Base-by-base conservation (phyloP, 1,140 invertebrate genomes). In the Trypoxylus dichotomus region DNA sequence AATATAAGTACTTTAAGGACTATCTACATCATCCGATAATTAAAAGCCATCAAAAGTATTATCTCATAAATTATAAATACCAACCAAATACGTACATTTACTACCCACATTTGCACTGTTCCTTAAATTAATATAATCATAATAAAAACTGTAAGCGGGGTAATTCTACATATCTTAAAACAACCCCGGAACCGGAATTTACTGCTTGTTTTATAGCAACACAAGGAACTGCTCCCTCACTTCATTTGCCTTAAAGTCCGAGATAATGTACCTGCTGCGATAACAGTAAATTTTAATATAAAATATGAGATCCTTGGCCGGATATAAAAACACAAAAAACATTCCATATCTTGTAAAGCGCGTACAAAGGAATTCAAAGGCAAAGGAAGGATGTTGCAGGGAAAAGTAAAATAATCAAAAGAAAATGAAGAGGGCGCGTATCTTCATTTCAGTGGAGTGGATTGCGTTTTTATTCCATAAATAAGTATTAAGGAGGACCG, bases 231-330 rank as follows among this genome's bases (percentile, higher is more conserved):
- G 27, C 60, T 29, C 60, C 60, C 60, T 24, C 24, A 68, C 60
- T 68, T 68, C 24, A 68, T 68, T 24, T 68, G 60, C 60, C 60
- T 29, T 68, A 68, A 68, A 68, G 60, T 68, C 60, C 60, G 11
- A 68, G 60, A 68, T 68, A 68, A 68, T 68, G 60, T 68, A 68
- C 60, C 60, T 24, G 60, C 60, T 68, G 60, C 60, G 60, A 68
- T 68, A 68, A 68, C 60, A 68, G 60, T 68, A 68, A 68, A 68
- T 68, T 68, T 68, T 68, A 68, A 68, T 68, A 68, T 68, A 68
- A 68, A 68, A 68, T 68, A 68, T 68, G 60, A 68, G 60, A 68
- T 19, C 24, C 60, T 68, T 54, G 21, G 19, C 60, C 60, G 60
- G 60, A 68, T 68, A 68, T 27, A 68, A 68, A 24, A 68, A 68